Evolutionary conservation across 2,888 invertebrate genomes (phyloP).

Genomic region (Orthosia gothica): DNA sequence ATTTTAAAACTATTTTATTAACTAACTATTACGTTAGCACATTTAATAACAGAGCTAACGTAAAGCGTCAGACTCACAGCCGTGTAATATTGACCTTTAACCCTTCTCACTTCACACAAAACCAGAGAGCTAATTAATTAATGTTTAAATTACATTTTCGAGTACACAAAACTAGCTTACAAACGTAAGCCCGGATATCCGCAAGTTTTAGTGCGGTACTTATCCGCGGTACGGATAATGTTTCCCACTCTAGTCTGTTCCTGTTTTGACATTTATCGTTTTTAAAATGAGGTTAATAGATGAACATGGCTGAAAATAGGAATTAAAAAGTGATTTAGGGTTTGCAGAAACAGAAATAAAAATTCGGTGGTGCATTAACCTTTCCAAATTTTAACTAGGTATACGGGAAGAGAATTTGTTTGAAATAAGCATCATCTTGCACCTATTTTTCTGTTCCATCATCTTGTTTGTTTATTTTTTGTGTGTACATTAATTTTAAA

Average conservation of each 20-base stretch:
- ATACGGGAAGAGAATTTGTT: too few relatives aligned
- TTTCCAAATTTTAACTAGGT: background rate
- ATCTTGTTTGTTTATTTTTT: too few relatives aligned
- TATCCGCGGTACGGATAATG: constrained; percentile 50
- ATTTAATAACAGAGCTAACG: background rate
- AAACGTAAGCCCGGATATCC: constrained; percentile 64
- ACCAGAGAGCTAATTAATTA: constrained; percentile 42
- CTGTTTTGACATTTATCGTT: constrained; percentile 43
- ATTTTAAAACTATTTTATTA: too few relatives aligned
- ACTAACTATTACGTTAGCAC: background rate
- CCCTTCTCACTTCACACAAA: constrained; percentile 13
- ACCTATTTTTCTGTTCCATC: too few relatives aligned
- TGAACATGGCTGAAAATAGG: constrained; percentile 1
- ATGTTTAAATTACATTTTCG: constrained; percentile 48
- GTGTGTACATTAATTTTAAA: too few relatives aligned
- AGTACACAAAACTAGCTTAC: constrained; percentile 42
- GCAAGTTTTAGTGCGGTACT: constrained; percentile 50
- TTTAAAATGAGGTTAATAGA: constrained; percentile 25
- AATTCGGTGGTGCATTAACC: background rate
- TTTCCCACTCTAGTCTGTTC: constrained; percentile 25
- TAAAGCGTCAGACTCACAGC: constrained; percentile 10
- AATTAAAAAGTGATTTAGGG: background rate
- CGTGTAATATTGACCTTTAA: background rate
- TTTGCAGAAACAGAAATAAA: background rate
- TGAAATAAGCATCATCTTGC: too few relatives aligned